Evolutionary conservation across 2,888 invertebrate species (phyloP).

Genomic region (Elysia crispata): DNA sequence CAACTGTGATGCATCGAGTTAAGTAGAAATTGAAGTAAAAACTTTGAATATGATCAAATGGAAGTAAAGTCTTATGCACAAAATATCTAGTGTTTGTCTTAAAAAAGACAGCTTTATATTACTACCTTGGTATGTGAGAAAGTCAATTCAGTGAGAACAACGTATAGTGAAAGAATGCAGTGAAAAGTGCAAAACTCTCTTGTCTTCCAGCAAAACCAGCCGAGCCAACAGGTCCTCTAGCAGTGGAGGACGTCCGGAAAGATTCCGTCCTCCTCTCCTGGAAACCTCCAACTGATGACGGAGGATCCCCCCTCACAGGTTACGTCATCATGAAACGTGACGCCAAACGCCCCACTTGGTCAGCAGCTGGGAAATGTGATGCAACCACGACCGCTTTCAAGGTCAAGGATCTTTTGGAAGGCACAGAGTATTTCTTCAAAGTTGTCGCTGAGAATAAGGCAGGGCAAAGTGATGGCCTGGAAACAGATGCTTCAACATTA

Average conservation of each 20-base stretch:
- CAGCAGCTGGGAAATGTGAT: constrained; percentile 54
- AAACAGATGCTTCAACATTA: constrained; percentile 78
- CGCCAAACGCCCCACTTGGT: constrained; percentile 55
- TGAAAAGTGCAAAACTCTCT: no score
- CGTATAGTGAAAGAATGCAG: no score
- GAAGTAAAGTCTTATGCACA: no score
- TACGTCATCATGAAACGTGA: constrained; percentile 65
- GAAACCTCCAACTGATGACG: constrained; percentile 70
- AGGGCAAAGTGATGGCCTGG: constrained; percentile 87
- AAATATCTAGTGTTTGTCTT: no score
- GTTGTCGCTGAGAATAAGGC: constrained; percentile 81
- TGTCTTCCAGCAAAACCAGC: constrained; percentile 76
- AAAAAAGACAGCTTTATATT: no score
- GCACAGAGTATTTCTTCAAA: constrained; percentile 68
- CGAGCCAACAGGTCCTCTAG: constrained; percentile 67
- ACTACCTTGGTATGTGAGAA: no score
- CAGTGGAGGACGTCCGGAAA: constrained; percentile 65
- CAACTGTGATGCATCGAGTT: no score
- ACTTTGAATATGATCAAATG: no score
- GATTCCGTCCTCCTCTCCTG: constrained; percentile 69
- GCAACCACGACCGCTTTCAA: constrained; percentile 52
- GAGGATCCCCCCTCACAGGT: constrained; percentile 70
- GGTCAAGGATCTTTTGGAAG: constrained; percentile 58
- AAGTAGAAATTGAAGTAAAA: no score
- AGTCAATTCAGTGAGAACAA: no score